Evolutionary conservation across 2,113 vertebrate species (phyloP), one percentile per base, ranked within the genome.

Genomic region (Oophaga pumilio): DNA sequence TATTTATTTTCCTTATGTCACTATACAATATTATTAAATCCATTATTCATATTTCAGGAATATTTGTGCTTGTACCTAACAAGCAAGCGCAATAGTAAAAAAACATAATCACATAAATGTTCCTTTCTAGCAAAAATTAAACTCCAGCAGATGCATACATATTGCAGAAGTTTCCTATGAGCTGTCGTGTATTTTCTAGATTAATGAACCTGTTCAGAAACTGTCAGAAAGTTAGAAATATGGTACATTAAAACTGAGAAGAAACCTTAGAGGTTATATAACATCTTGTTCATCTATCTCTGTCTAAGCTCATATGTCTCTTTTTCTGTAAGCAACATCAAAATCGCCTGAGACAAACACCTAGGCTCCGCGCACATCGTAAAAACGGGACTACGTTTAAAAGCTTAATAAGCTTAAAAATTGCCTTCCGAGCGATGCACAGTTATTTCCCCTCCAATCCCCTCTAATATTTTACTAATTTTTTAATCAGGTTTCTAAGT

Each of bases 181-280:
- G 26, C 76, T 69, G 85, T 69, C 85, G 69, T 15, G 52, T 57
- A 24, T 69, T 69, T 68, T 86, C 50, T 49, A 76, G 86, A 88
- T 83, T 82, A 76, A 88, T 82, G 86, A 82, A 28, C 79, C 69
- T 76, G 78, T 66, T 74, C 79, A 74, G 33, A 88, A 76, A 50
- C 86, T 74, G 86, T 87, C 86, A 87, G 12, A 74, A 60, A 82
- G 24, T 60, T 49, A 83, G 86, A 88, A 76, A 14, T 82, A 82
- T 64, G 69, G 50, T 76, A 53, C 86, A 74, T 87, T 87, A 82
- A 74, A 71, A 49, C 14, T 28, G 86, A 88, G 69, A 82, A 83
- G 69, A 68, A 57, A 64, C 79, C 80, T 43, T n/a, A 64, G 79
- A 88, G 86, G 79, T 88, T 88, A 82, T 49, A 76, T 88, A 82